Conservation (phyloP, 2,797 vertebrate species). For the Staurois parvus region DNA sequence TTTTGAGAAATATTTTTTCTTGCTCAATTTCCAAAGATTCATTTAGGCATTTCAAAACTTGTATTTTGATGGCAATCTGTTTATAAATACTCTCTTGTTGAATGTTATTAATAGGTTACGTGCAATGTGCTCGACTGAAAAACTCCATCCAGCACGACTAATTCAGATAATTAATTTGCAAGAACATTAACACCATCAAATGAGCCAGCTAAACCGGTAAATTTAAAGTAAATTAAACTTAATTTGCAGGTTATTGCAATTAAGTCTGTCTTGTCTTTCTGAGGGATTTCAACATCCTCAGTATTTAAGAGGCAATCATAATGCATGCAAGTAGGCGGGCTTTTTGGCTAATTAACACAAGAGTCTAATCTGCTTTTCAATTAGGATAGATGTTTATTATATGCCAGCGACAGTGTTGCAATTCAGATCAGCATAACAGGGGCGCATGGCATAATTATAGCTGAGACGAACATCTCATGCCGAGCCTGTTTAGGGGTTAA, state of each 20-base stretch:
- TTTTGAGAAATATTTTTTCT: slow-evolving; percentile 26
- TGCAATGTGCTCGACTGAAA: slow-evolving; percentile 85
- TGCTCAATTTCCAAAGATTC: slow-evolving; percentile 80
- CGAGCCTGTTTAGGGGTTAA: slow-evolving; percentile 99
- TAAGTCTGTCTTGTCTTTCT: slow-evolving; percentile 91
- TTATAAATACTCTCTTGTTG: slow-evolving; percentile 93
- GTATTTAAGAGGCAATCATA: slow-evolving; percentile 88
- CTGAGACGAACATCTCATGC: slow-evolving; percentile 88
- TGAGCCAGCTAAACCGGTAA: slow-evolving; percentile 91
- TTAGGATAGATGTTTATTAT: slow-evolving; percentile 87
- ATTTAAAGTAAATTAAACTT: slow-evolving; percentile 94
- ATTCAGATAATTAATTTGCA: slow-evolving; percentile 99
- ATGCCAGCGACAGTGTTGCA: slow-evolving; percentile 81
- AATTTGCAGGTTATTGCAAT: slow-evolving; percentile 97
- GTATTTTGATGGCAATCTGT: slow-evolving; percentile 76
- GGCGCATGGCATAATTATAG: slow-evolving; percentile 92
- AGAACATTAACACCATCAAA: slow-evolving; percentile 97
- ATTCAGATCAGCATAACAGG: slow-evolving; percentile 81
- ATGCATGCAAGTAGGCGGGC: slow-evolving; percentile 84
- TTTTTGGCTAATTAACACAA: slow-evolving; percentile 87
- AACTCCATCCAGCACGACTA: slow-evolving; percentile 95
- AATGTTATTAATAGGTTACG: slow-evolving; percentile 92
- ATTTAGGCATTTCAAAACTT: slow-evolving; percentile 74
- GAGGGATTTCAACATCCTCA: slow-evolving; percentile 86
- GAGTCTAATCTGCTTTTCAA: slow-evolving; percentile 92